A percentile compares a stretch with the other conserved stretches of the same genome.
These are phyloP conservation scores for Eulemur macaco DNA, from an alignment of 2,113 vertebrate genomes.

Conservation along the genomic window DNA sequence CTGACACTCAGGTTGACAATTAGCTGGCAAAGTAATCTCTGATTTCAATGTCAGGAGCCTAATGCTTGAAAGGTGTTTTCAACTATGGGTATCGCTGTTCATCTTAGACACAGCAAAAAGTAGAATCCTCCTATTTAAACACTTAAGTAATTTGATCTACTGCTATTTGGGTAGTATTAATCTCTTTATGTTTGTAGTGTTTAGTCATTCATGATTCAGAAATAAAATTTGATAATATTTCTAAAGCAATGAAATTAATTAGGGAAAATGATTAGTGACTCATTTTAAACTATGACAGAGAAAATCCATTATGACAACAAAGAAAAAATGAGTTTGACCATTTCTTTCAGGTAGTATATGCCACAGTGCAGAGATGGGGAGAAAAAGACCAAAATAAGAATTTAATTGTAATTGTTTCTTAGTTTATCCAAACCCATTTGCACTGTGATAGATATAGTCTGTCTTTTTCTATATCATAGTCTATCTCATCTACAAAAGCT, in stretches of 20 bases:
- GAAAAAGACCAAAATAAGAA: constrained; percentile 1
- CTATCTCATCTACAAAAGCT: constrained; percentile 48
- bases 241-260: not conserved
- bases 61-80: not conserved
- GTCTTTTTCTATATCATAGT: constrained; percentile 7
- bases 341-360: constrained; percentile 42
- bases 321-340: not conserved
- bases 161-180: not conserved
- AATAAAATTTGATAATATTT: constrained; percentile 36
- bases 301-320: not conserved
- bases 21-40: not conserved
- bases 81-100: not conserved
- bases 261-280: constrained; percentile 28
- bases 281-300: not conserved
- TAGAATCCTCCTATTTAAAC: not conserved
- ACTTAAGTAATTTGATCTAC: not conserved
- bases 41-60: not conserved
- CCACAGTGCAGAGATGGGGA: not conserved
- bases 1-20: not conserved
- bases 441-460: constrained; percentile 32
- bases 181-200: not conserved
- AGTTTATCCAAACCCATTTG: constrained; percentile 34
- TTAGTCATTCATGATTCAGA: constrained; percentile 45
- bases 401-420: constrained; percentile 46
- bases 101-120: not conserved